Evolutionary conservation across 2,797 vertebrate species (phyloP).

Genomic region (Distichodus sexfasciatus): DNA sequence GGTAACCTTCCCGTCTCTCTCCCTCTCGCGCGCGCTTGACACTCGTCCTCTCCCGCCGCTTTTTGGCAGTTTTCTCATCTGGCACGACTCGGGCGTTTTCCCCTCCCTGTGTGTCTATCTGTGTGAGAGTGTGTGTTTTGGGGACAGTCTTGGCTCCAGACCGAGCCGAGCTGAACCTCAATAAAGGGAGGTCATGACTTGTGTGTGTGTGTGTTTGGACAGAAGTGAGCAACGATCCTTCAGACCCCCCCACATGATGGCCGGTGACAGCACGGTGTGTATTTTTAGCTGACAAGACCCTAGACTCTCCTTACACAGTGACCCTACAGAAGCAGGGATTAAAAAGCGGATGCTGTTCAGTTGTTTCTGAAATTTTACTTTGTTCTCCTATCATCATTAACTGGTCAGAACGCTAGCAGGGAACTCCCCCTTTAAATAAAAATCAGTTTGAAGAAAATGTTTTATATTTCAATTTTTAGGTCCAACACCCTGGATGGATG

Average conservation of each 20-base stretch:
- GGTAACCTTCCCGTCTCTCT: conserved; percentile 92
- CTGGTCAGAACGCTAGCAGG: no score
- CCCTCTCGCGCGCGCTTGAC: neutral
- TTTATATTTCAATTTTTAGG: no score
- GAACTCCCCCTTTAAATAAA: no score
- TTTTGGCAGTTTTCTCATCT: conserved; percentile 2
- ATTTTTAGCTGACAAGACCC: conserved; percentile 85
- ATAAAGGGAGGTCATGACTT: conserved; percentile 88
- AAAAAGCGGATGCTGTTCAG: no score
- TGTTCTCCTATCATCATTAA: no score
- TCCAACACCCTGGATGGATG: no score
- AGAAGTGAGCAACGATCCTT: conserved; percentile 79
- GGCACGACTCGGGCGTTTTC: neutral
- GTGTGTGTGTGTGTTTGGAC: conserved; percentile 74
- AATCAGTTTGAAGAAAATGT: no score
- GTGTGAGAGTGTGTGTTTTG: conserved; percentile 17
- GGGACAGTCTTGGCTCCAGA: no score
- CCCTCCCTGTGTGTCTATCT: neutral
- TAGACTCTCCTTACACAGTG: conserved; percentile 84
- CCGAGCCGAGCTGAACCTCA: conserved; percentile 79
- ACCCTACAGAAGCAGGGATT: no score
- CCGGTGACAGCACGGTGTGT: conserved; percentile 84
- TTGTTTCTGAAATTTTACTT: no score
- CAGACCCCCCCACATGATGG: conserved; percentile 81
- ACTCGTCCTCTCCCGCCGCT: conserved; percentile 7